Evolutionary conservation across 2,797 vertebrate genomes (phyloP), one percentile per base, ranked within the genome.

Genomic region (Chromobotia macracanthus): DNA sequence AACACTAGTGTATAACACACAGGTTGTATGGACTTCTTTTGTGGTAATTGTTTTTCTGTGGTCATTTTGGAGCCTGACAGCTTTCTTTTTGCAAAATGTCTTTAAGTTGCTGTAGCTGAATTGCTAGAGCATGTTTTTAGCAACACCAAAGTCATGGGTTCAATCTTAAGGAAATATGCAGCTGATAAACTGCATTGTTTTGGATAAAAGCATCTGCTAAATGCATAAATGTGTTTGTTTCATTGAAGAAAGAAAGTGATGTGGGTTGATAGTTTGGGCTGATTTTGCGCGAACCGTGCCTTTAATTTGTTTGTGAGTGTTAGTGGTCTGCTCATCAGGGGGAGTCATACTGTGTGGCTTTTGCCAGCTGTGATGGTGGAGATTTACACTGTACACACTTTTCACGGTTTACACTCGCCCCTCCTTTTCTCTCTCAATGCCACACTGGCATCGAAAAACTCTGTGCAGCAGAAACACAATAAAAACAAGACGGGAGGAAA

Each of bases 351-450:
- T 92, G 90, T 90, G 90, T 89, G 89, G 88, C 89, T 87, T 87
- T 86, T 89, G 87, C 91, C 92, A 92, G 92, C 93, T 94, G 92
- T 92, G 92, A 92, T 90, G 89, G 87, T 83, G 72, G 21, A 88
- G 90, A 92, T 93, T 90, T 91, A 89, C 89, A 88, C 87, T 89
- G 83, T 85, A 86, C 85, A 87, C 82, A 88, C 89, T 90, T 91
- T 90, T 92, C 89, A 90, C 84, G 88, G 84, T 89, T 88, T 86
- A 87, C 80, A 84, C 85, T 87, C 84, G 87, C 86, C 83, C 63
- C 68, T 78, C 68, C 56, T 6, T 35, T 51, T 76, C 61, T 38
- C 60, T 79, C 58, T 77, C 44, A 25, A 11, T 67, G 56, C 63
- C 71, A 76, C 69, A 56, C 35, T 69, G 56, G 46, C 48, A 76